Conservation (phyloP, 2,888 invertebrate species). For the Boloria euphrosyne region DNA sequence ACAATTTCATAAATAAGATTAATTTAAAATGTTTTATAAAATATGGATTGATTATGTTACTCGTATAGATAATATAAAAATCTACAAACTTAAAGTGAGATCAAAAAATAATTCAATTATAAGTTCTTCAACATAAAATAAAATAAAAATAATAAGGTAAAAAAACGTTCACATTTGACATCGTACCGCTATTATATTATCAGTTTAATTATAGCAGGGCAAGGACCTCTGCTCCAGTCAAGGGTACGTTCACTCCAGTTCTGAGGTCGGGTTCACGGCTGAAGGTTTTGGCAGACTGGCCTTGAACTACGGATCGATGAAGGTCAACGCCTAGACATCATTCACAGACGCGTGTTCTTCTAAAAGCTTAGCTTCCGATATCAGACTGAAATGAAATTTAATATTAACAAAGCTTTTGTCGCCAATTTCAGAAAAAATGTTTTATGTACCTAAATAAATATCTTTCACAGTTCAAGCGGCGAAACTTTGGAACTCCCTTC, state of each 20-base stretch:
- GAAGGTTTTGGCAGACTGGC: constrained; percentile 45
- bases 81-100: too few relatives aligned
- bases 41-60: too few relatives aligned
- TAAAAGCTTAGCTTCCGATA: constrained; percentile 8
- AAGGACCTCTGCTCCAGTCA: constrained; percentile 70
- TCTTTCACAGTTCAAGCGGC: too few relatives aligned
- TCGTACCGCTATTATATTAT: constrained; percentile 62
- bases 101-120: too few relatives aligned
- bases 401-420: background rate
- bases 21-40: too few relatives aligned
- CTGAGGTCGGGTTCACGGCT: constrained; percentile 76
- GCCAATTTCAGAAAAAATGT: too few relatives aligned
- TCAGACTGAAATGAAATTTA: background rate
- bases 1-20: too few relatives aligned
- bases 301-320: constrained; percentile 45
- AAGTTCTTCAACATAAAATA: background rate
- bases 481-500: too few relatives aligned
- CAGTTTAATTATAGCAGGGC: constrained; percentile 70
- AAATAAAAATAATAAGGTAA: background rate
- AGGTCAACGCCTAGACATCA: constrained; percentile 41
- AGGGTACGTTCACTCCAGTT: constrained; percentile 78
- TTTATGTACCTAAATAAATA: too few relatives aligned
- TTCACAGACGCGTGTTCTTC: constrained; percentile 21
- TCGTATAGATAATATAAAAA: too few relatives aligned
- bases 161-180: constrained; percentile 39